Base-by-base conservation (phyloP, 2,113 vertebrate genomes). In the Sardina pilchardus region DNA sequence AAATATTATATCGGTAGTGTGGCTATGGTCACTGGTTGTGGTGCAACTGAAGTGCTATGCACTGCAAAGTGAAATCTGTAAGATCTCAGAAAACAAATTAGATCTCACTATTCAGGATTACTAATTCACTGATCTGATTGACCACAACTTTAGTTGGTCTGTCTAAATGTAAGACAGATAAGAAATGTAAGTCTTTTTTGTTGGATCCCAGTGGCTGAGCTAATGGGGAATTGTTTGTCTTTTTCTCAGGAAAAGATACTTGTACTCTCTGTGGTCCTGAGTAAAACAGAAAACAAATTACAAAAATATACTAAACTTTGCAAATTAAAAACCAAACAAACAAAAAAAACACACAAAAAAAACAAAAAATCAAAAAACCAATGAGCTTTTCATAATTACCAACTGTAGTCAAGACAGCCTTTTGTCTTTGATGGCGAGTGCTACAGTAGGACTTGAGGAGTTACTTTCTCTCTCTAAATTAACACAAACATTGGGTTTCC, bases 221-320 rank as follows among this genome's bases (percentile, higher is more conserved):
- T 14, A 34, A 30, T 71, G 1, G 63, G 26, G 16, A 71, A 30
- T 34, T 71, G 59, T 71, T 67, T 67, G 59, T 26, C 0, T 26
- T 50, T 83, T 88, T 85, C 95, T 95, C 94, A 96, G 93, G 9
- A 91, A 95, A 94, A 94, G 95, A 94, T 81, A 93, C 92, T 93
- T 94, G 63, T 95, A 95, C 92, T 93, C 95, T 92, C 94, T 96
- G 95, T 93, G 87, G 93, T 94, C 93, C 94, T 93, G 92, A 91
- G 92, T 39, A 91, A 87, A 86, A 88, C 86, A 88, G 86, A 53
- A 71, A 80, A 81, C 59, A 86, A 83, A 85, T 82, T 63, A 83
- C 78, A 87, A 84, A 53, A 30, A 30, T 63, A 34, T 71, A 30
- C 63, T 71, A 82, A 83, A 50, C 59, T 47, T 82, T 82, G 14